Base-by-base conservation (phyloP, 2,888 invertebrate species). In the Cordylochernes scorpioides region DNA sequence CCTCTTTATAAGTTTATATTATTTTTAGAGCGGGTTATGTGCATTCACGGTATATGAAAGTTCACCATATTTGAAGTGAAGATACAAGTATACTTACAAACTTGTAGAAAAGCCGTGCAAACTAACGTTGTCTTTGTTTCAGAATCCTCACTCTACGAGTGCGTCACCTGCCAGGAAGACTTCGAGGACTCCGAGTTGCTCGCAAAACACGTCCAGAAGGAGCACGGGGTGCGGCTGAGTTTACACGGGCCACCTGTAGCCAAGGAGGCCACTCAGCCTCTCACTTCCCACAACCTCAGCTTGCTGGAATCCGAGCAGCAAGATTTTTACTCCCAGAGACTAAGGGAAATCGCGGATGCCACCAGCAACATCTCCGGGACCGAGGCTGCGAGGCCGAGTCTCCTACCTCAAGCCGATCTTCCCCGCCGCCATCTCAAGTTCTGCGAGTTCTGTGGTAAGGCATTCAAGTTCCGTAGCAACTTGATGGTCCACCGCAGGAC, bases 281-380 rank as follows among this genome's bases (percentile, higher is more conserved):
- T 53, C 30, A 41, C 43, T 31, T 36, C 42, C 41, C 25, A 31
- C 12, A 29, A 32, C 7, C 58, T 71, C 16, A 57, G 74, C 16
- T 74, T 75, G 49, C 66, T 70, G 29, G 62, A 77, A 42, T 71
- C 74, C 24, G n/a, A n/a, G 16, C 33, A 35, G 24, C 36, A 82
- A 67, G 86, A 88, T 71, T 88, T 86, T 71, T 91, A 88, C 70
- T 88, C 88, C 63, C 84, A 86, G 71, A 72, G 88, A 68, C 72
- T 88, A 67, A 75, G 86, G 65, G 84, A 84, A 68, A 71, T 88
- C 64, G 88, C 88, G 63, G 71, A 71, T 30, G 49, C 50, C n/a
- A 46, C 48, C 25, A 43, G 45, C 42, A 39, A 45, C 18, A 37
- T 42, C 19, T 39, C 39, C 6, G 31, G 32, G 12, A 32, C 77